Percentiles rank a stretch among this genome's conserved stretches.
phyloP scores from a whole-genome alignment of 2,888 invertebrate species.

The Lochmaea capreae region DNA sequence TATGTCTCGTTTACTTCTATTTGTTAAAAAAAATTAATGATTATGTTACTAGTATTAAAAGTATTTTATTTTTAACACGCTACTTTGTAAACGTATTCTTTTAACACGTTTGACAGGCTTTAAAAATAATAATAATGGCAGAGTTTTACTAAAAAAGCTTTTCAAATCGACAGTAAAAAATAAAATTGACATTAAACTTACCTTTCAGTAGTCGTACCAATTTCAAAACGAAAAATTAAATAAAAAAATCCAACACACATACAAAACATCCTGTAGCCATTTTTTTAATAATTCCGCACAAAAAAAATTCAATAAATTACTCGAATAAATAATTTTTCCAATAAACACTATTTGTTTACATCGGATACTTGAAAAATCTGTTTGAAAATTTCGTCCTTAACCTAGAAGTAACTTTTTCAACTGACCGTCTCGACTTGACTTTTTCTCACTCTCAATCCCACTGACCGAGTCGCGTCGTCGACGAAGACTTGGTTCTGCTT shows the following conservation, averaged over 20 bases:
- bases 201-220: neutral
- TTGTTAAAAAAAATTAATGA: too few relatives aligned
- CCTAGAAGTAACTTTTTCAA: neutral
- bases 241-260: neutral
- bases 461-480: conserved; percentile 54
- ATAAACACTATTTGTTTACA: neutral
- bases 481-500: neutral
- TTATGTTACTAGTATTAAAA: too few relatives aligned
- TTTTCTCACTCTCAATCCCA: conserved; percentile 58
- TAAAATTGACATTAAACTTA: neutral
- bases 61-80: too few relatives aligned
- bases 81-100: too few relatives aligned
- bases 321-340: neutral
- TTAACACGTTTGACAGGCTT: too few relatives aligned
- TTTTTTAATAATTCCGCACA: neutral
- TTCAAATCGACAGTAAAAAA: too few relatives aligned
- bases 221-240: neutral
- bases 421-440: conserved; percentile 15
- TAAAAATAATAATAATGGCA: too few relatives aligned
- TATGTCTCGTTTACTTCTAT: too few relatives aligned
- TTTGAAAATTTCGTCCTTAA: neutral
- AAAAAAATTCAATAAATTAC: neutral
- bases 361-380: neutral
- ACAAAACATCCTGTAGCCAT: conserved; percentile 1
- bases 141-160: too few relatives aligned